Evolutionary conservation across 2,888 invertebrate genomes (phyloP).

Genomic region (Rambutsinella grinnellia): DNA sequence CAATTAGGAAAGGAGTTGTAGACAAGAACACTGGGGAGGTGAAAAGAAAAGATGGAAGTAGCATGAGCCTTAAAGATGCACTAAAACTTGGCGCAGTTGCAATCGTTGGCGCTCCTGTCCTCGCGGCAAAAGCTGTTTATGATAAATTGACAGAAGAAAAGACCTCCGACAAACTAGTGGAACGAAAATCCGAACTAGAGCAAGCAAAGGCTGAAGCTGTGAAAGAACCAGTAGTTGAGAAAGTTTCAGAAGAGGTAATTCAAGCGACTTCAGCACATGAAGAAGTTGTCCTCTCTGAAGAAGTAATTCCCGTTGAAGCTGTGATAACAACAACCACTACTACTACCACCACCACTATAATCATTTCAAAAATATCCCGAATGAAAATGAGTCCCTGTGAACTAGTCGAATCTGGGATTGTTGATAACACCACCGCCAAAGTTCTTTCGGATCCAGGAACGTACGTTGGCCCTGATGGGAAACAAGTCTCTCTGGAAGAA

Average conservation of each 20-base stretch:
- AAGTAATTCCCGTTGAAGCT: slow-evolving; percentile 66
- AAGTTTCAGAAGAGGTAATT: background rate
- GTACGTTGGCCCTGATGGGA: slow-evolving; percentile 74
- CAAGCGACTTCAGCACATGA: background rate
- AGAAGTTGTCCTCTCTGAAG: slow-evolving; percentile 58
- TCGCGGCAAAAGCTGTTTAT: slow-evolving; percentile 59
- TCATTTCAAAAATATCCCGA: slow-evolving; percentile 64
- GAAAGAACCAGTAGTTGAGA: background rate
- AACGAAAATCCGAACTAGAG: background rate
- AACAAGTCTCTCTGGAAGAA: slow-evolving; percentile 79
- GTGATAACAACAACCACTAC: slow-evolving; percentile 64
- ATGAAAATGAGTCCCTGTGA: slow-evolving; percentile 74
- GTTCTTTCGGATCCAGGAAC: slow-evolving; percentile 76
- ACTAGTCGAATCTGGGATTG: slow-evolving; percentile 82
- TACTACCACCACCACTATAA: slow-evolving; percentile 62
- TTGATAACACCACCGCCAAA: slow-evolving; percentile 82
- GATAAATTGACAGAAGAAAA: slow-evolving; percentile 37
- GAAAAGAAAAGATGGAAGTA: slow-evolving; percentile 73
- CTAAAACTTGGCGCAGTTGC: slow-evolving; percentile 82
- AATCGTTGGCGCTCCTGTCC: slow-evolving; percentile 81
- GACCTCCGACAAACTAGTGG: background rate
- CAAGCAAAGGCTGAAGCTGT: too few species aligned
- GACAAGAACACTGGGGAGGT: slow-evolving; percentile 79
- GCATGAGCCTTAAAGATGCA: slow-evolving; percentile 79
- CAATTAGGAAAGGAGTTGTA: slow-evolving; percentile 81